Evolutionary conservation across 1,140 invertebrate genomes (phyloP).

Genomic region (Drosophila setifemur): DNA sequence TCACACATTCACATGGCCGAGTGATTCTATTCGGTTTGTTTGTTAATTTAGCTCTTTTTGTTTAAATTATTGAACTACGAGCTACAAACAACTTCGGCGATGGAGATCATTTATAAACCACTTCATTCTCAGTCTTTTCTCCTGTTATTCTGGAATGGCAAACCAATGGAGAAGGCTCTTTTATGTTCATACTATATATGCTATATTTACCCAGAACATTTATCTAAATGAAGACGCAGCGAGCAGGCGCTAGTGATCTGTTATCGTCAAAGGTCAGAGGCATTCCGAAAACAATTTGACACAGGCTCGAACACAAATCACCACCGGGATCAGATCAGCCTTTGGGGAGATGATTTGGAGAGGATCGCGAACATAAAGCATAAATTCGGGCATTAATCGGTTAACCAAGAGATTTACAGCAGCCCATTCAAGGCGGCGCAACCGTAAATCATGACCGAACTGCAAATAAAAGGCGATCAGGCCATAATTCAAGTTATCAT

Average conservation of each 20-base stretch:
- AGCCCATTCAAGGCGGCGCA: background rate
- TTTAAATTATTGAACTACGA: constrained; percentile 72
- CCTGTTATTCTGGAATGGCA: constrained; percentile 5
- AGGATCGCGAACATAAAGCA: constrained; percentile 21
- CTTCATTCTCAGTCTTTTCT: constrained; percentile 40
- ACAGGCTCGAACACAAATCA: constrained; percentile 8
- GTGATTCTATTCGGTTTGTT: constrained; percentile 16
- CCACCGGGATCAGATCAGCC: background rate
- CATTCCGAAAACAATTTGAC: constrained; percentile 20
- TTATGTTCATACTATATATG: background rate
- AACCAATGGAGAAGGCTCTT: no score
- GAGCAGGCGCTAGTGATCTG: constrained; percentile 51
- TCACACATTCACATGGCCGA: constrained; percentile 45
- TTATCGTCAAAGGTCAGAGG: constrained; percentile 39
- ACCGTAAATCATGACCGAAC: background rate
- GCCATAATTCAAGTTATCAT: no score
- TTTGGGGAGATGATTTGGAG: background rate
- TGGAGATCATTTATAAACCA: constrained; percentile 74
- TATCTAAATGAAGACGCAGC: constrained; percentile 46
- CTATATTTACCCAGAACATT: constrained; percentile 32
- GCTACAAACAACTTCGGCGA: constrained; percentile 39
- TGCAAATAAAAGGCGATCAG: background rate
- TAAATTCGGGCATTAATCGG: constrained; percentile 33
- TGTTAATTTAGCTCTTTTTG: constrained; percentile 48
- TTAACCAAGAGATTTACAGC: constrained; percentile 23